Base-by-base conservation (phyloP, 2,888 invertebrate species). In the Crioceris asparagi region DNA sequence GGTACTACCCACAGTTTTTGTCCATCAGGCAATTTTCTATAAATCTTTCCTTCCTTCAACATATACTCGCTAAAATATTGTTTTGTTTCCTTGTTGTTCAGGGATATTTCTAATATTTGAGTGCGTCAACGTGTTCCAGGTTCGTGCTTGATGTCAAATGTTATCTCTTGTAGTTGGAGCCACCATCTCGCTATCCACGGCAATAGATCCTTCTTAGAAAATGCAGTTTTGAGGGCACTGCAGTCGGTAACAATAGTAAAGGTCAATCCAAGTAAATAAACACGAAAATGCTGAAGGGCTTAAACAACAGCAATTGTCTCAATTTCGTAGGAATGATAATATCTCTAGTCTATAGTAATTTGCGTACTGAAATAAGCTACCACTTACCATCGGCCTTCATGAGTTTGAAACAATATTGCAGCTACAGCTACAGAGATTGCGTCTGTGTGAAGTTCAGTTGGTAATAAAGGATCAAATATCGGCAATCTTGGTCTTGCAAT, bases 241-340 rank as follows among this genome's bases (percentile, higher is more conserved):
- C 57, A 59, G 31, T 63, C 62, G 1, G 52, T 55, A 1, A 50
- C 38, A 5, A 56, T 43, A 2, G 34, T 45, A 27, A 57, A 54
- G 2, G 32, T 36, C 4, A 44, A 38, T 3, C 51, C 51, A 11
- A 48, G 35, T 0, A 56, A 26, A 31, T 53, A 54, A 5, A 44
- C 44, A 6, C 51, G 47, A 38, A 56, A 54, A 36, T 52, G 40
- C 17, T 44, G 29, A 1, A 56, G 18, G 1, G 49, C 47, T 26
- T 47, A 53, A 1, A 57, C 45, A 1, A 57, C 43, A 1, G 58
- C 60, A 34, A 60, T 40, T 5, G 48, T 44, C 32, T 59, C 54
- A 8, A 48, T 21, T 18, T 59, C 53, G n/a, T 49, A 41, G 5
- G 46, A 45, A n/a, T 49, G 45, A 21, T 54, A 56, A 47, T 46